These are phyloP conservation scores for Noctilio leporinus DNA, from an alignment of 2,113 vertebrate genomes.

Conservation along the genomic window DNA sequence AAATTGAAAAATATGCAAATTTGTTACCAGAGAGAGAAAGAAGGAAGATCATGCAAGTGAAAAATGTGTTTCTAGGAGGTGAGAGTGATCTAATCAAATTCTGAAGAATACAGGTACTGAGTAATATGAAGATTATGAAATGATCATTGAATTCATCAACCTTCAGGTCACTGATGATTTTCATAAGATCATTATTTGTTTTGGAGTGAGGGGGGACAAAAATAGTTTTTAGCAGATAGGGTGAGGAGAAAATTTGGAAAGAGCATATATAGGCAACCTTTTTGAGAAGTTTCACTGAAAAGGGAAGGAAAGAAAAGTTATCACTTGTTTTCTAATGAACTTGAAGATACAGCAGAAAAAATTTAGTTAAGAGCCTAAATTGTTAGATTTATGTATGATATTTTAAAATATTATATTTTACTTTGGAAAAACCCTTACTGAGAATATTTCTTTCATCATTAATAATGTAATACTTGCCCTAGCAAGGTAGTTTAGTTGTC, in stretches of 20 bases:
- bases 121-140: background rate
- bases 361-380: background rate
- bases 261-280: background rate
- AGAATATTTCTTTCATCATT: background rate
- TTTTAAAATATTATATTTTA: background rate
- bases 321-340: background rate
- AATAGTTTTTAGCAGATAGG: background rate
- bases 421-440: background rate
- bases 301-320: background rate
- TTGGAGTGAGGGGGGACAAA: background rate
- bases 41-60: background rate
- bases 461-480: too few relatives aligned
- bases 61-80: background rate
- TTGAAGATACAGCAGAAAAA: background rate
- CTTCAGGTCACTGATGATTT: background rate
- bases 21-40: background rate
- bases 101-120: background rate
- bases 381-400: background rate
- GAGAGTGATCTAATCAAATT: background rate
- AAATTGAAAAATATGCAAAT: background rate
- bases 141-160: background rate
- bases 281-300: background rate
- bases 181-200: background rate
- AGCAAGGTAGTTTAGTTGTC: too few relatives aligned
- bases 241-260: background rate